Evolutionary conservation across 1,140 invertebrate species (phyloP).

Genomic region (Bombus impatiens): DNA sequence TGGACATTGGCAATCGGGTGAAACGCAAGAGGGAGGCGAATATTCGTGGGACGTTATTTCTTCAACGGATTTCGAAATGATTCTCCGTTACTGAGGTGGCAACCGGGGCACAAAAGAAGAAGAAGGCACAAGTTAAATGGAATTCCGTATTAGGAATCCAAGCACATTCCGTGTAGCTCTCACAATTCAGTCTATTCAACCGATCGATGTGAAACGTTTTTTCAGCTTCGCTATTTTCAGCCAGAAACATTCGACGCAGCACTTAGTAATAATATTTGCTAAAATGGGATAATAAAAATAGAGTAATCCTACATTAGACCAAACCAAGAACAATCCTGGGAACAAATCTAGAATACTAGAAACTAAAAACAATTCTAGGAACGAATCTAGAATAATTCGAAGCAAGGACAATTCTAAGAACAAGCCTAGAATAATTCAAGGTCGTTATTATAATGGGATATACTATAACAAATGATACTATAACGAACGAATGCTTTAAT

Average conservation of each 20-base stretch:
- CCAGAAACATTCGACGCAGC: no score
- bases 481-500: no score
- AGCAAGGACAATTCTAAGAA: no score
- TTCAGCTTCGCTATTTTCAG: not conserved
- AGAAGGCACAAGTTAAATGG: constrained; percentile 36
- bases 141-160: constrained; percentile 58
- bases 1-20: not conserved
- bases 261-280: no score
- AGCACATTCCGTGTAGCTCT: constrained; percentile 53
- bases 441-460: no score
- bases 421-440: no score
- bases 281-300: not conserved
- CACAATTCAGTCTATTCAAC: constrained; percentile 36
- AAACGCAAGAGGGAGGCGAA: not conserved
- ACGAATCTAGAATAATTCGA: no score
- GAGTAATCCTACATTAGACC: not conserved
- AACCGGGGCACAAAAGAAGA: constrained; percentile 35
- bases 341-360: not conserved
- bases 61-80: constrained; percentile 27
- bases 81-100: constrained; percentile 32
- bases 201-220: constrained; percentile 16
- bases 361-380: not conserved
- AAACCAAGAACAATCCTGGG: not conserved
- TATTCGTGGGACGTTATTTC: not conserved
- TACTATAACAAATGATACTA: no score